Conservation (phyloP, 2,113 vertebrate species). For the Mirounga angustirostris region DNA sequence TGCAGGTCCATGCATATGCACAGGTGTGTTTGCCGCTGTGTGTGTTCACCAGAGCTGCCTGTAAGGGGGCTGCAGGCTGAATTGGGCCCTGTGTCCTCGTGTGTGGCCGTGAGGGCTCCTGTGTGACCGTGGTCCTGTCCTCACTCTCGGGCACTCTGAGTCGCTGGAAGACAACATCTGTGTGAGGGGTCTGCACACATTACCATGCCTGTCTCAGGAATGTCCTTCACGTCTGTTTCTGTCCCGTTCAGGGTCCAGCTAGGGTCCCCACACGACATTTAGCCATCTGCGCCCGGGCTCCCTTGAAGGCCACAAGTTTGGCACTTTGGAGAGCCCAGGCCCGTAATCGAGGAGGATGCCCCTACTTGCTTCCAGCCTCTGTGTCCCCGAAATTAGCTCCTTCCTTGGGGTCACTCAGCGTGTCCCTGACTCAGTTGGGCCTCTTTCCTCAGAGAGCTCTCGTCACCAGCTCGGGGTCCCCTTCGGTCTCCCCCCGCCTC, state of each 20-base stretch:
- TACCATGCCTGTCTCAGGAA: neutral
- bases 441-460: neutral
- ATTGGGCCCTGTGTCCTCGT: no score
- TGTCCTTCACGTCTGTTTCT: neutral
- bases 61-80: neutral
- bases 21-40: neutral
- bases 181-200: no score
- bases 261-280: neutral
- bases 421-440: neutral
- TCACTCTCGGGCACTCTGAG: neutral
- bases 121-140: neutral
- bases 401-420: neutral
- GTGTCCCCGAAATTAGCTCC: neutral
- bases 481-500: neutral
- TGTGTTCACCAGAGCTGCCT: neutral
- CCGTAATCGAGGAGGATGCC: neutral
- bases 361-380: neutral
- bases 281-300: neutral
- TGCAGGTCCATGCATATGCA: no score
- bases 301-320: accelerated
- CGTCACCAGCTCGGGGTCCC: accelerated
- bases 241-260: neutral
- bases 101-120: no score
- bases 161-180: no score
- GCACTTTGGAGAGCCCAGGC: neutral